Conservation (phyloP, 2,888 invertebrate species). For the Stratiomys singularior region DNA sequence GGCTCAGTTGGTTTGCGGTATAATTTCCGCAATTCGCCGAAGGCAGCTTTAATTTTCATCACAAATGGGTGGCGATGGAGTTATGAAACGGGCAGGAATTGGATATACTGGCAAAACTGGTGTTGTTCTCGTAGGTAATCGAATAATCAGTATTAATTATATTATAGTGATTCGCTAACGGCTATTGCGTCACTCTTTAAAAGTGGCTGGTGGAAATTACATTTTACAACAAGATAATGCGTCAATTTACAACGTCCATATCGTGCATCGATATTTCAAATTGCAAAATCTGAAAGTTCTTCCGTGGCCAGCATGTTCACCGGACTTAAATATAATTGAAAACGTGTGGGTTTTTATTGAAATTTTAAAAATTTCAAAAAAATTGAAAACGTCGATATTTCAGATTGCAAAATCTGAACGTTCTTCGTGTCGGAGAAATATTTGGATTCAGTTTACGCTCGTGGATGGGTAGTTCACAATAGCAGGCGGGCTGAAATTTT, state of each 20-base stretch:
- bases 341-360: too few species aligned
- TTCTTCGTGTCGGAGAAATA: not conserved
- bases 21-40: too few species aligned
- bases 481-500: not conserved
- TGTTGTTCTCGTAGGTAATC: too few species aligned
- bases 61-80: too few species aligned
- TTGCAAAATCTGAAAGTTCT: not conserved
- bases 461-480: not conserved
- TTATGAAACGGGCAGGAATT: too few species aligned
- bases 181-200: not conserved
- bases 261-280: too few species aligned
- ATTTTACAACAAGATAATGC: conserved; percentile 13
- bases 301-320: not conserved
- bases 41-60: too few species aligned
- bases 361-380: too few species aligned
- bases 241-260: not conserved
- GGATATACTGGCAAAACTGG: too few species aligned
- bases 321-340: not conserved
- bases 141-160: not conserved
- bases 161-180: not conserved
- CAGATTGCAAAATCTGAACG: too few species aligned
- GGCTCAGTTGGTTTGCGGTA: too few species aligned
- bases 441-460: not conserved
- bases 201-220: not conserved
- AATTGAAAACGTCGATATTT: too few species aligned